phyloP scores from a whole-genome alignment of 2,888 invertebrate species.

The Dicyrtoma fusca region DNA sequence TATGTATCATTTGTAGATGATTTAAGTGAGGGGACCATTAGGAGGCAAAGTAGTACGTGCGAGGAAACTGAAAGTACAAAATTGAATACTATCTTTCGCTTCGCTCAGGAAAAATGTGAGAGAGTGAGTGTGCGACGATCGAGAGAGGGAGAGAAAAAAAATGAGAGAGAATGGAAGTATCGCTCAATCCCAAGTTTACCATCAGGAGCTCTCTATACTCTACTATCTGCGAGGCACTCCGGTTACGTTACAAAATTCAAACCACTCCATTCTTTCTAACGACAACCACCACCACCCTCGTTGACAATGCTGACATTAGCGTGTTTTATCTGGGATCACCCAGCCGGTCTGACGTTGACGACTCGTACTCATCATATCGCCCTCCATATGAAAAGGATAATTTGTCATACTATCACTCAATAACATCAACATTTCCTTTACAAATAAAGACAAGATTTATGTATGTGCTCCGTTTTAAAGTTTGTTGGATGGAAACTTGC shows the following conservation, averaged over 20 bases:
- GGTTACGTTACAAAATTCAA: conserved; percentile 18
- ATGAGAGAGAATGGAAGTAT: neutral
- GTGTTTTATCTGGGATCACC: conserved; percentile 34
- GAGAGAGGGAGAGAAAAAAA: neutral
- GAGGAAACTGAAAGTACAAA: conserved; percentile 30
- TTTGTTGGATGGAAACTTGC: too few species aligned
- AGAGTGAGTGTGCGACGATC: too few species aligned
- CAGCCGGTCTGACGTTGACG: conserved; percentile 21
- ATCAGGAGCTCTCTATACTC: conserved; percentile 11
- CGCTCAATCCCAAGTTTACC: conserved; percentile 1
- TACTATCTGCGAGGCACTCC: too few species aligned
- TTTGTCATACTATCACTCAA: conserved; percentile 37
- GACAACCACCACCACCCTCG: conserved; percentile 22
- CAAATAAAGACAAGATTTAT: conserved; percentile 10
- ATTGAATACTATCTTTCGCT: conserved; percentile 26
- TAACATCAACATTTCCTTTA: conserved; percentile 23
- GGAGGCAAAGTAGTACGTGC: conserved; percentile 37
- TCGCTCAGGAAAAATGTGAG: conserved; percentile 22
- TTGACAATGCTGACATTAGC: conserved; percentile 30
- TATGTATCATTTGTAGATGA: conserved; percentile 26
- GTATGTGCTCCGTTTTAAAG: neutral
- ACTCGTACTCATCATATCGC: conserved; percentile 13
- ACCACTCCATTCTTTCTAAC: conserved; percentile 9
- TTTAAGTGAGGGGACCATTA: conserved; percentile 19
- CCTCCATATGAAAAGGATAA: conserved; percentile 26